These are phyloP conservation scores for Carlito syrichta DNA, from an alignment of 2,113 vertebrate genomes.

Conservation along the genomic window DNA sequence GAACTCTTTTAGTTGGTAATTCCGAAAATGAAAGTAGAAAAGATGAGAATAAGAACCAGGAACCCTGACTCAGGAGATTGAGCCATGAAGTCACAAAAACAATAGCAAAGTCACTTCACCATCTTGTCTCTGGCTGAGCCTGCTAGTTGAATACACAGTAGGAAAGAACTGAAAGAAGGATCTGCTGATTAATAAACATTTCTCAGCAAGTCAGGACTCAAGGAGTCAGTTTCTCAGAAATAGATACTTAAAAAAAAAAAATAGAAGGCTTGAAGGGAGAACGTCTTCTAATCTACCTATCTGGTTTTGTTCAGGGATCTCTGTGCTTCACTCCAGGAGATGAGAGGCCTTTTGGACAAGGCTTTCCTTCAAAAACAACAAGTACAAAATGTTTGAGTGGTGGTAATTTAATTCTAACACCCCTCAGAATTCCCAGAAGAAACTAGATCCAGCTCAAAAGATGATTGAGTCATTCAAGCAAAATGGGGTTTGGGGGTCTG, in stretches of 20 bases:
- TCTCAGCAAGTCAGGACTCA: not conserved
- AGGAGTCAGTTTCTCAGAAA: not conserved
- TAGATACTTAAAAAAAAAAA: not conserved
- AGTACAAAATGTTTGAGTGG: slow-evolving; percentile 49
- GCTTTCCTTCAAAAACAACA: slow-evolving; percentile 50
- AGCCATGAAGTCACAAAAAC: not conserved
- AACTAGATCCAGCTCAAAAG: not conserved
- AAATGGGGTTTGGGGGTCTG: slow-evolving; percentile 29
- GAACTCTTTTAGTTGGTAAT: not conserved
- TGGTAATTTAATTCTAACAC: slow-evolving; percentile 54
- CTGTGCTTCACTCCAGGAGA: not conserved
- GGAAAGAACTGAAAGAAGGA: not conserved
- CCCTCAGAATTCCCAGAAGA: slow-evolving; percentile 55
- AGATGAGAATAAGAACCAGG: not conserved
- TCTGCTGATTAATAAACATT: not conserved
- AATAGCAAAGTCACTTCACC: not conserved
- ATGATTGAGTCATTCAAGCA: slow-evolving; percentile 36
- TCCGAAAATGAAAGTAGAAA: not conserved
- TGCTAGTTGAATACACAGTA: not conserved
- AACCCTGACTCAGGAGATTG: fast-evolving
- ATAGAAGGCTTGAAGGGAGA: not conserved
- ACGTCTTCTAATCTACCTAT: slow-evolving; percentile 29
- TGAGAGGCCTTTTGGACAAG: not conserved
- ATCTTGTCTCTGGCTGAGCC: not conserved
- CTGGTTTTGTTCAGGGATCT: slow-evolving; percentile 17